Conservation (phyloP, 2,113 vertebrate species). For the Rallus limicola region DNA sequence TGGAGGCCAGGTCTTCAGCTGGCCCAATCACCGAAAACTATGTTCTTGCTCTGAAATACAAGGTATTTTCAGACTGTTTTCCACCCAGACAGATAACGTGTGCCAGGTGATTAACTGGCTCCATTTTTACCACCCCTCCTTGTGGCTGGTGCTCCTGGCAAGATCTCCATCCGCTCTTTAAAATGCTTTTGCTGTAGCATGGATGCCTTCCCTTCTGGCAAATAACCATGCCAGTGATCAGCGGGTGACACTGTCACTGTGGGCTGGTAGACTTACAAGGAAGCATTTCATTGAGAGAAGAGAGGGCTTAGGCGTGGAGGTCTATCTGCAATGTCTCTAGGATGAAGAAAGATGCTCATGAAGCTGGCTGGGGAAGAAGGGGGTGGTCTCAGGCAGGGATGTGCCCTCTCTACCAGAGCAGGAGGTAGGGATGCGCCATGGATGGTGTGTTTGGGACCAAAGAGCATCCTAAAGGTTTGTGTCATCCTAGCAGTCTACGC, state of each 20-base stretch:
- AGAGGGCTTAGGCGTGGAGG: not conserved
- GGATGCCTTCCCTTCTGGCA: not conserved
- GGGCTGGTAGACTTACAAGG: not conserved
- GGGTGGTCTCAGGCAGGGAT: not conserved
- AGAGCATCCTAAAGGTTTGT: not conserved
- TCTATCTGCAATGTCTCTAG: not conserved
- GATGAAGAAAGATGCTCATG: not conserved
- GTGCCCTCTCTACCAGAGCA: not conserved
- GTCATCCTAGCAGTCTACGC: not conserved
- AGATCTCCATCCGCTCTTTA: not conserved
- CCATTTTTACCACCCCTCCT: not conserved
- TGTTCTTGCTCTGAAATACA: not conserved
- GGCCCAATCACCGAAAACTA: not conserved
- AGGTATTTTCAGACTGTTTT: constrained; percentile 22
- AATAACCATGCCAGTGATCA: not conserved
- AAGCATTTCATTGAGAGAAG: not conserved
- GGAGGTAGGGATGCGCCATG: not conserved
- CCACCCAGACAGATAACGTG: not conserved
- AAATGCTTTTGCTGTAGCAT: not conserved
- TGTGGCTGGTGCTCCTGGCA: not conserved
- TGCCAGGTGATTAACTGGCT: constrained; percentile 3
- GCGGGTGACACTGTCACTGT: not conserved
- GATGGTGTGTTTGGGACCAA: not conserved
- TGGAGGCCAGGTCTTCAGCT: not conserved
- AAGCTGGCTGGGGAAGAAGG: not conserved